These are phyloP conservation scores for Syngnathus rostellatus DNA, from an alignment of 2,797 vertebrate genomes.

Conservation along the genomic window DNA sequence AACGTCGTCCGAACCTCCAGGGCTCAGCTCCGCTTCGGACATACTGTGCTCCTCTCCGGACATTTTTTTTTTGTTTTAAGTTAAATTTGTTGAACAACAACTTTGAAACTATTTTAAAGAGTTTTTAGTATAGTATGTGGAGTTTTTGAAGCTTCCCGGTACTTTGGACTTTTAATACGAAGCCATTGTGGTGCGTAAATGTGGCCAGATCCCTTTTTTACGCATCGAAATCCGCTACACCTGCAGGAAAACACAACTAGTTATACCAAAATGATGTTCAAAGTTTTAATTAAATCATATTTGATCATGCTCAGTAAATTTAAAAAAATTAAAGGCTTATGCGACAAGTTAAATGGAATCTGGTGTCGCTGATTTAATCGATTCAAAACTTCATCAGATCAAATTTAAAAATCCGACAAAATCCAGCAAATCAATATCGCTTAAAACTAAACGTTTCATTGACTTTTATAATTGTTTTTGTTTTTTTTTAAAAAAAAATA, in stretches of 20 bases:
- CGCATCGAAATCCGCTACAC: constrained; percentile 27
- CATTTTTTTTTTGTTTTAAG: constrained; percentile 44
- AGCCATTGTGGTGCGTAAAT: constrained; percentile 50
- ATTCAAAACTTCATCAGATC: not conserved
- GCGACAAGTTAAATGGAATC: not conserved
- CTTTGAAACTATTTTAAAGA: not conserved
- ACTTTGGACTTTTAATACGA: constrained; percentile 33
- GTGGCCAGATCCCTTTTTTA: constrained; percentile 36
- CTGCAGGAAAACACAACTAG: constrained; percentile 25
- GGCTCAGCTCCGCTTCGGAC: constrained; percentile 94
- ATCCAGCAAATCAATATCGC: not conserved
- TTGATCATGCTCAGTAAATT: not conserved
- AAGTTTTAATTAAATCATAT: not conserved
- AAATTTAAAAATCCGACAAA: not conserved
- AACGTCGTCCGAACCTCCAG: constrained; percentile 89
- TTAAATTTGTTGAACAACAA: constrained; percentile 5
- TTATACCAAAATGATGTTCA: not conserved
- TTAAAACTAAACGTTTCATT: constrained; percentile 19
- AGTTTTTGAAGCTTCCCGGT: constrained; percentile 21
- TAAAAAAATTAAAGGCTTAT: not conserved
- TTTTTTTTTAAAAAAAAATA: constrained; percentile 44
- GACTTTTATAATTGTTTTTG: constrained; percentile 4
- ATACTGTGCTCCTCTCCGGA: constrained; percentile 89
- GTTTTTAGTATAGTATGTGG: not conserved
- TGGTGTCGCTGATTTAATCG: not conserved